A percentile compares a stretch with the other conserved stretches of the same genome.
phyloP scores from a whole-genome alignment of 53 echinoderm and acorn worm genomes.

The Echinarachnius parma region DNA sequence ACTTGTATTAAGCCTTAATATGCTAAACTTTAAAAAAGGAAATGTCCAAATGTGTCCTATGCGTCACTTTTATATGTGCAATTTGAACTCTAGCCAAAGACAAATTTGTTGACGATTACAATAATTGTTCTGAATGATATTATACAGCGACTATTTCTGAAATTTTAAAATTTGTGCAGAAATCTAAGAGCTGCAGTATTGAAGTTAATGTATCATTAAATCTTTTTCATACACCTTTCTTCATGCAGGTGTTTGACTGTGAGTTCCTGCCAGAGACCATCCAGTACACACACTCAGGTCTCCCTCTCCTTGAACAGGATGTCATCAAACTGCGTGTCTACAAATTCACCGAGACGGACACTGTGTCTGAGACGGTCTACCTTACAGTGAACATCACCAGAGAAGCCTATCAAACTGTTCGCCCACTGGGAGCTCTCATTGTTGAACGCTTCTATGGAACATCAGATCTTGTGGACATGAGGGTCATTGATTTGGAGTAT shows the following conservation, averaged over 20 bases:
- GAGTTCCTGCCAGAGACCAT: conserved; percentile 78
- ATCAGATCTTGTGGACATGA: conserved; percentile 67
- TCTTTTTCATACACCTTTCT: no score
- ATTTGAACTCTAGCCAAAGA: no score
- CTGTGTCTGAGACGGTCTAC: conserved; percentile 73
- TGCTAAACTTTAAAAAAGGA: no score
- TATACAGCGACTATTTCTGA: no score
- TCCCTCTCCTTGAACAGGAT: conserved; percentile 78
- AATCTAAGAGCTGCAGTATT: no score
- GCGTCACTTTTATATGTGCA: no score
- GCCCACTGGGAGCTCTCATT: conserved; percentile 56
- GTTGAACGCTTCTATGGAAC: conserved; percentile 81
- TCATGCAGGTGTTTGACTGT: conserved; percentile 98
- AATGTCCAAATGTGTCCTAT: no score
- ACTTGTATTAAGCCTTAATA: no score
- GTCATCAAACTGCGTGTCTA: conserved; percentile 76
- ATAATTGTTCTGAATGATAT: no score
- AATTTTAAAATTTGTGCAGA: no score
- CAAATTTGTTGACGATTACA: no score
- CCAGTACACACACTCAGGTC: conserved; percentile 78
- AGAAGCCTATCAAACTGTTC: conserved; percentile 59
- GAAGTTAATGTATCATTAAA: no score
- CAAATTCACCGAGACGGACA: conserved; percentile 78
- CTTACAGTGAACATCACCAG: conserved; percentile 64
- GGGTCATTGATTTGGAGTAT: conserved; percentile 71